Base-by-base conservation (phyloP, 2,888 invertebrate species). In the Helleia helle region DNA sequence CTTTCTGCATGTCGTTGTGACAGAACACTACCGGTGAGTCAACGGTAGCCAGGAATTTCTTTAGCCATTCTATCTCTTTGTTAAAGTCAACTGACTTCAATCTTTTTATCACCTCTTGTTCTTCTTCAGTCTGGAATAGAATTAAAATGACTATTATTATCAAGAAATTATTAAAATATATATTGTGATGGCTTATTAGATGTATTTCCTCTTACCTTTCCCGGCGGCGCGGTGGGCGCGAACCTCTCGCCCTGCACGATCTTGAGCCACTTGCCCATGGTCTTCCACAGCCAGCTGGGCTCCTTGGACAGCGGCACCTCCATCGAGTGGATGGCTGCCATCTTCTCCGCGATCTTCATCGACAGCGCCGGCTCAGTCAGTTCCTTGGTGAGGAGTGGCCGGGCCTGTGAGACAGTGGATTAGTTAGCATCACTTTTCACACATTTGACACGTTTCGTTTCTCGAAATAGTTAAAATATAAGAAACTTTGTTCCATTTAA, bases 241-340 rank as follows among this genome's bases (percentile, higher is more conserved):
- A 80, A 49, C 4, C 76, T 44, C 26, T 79, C 79, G 0, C 69
- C 71, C 1, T 56, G 58, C 2, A 89, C 86, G 0, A 87, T 89
- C 37, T 86, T 86, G 47, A 91, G 64, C 92, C 93, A 96, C 62
- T 92, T 91, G 15, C 88, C 87, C 86, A 96, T 92, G 2, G 94
- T 96, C 58, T 96, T 94, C 92, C 95, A 96, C 0, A 99, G 73
- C 95, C 97, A 99, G 42, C 92, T 91, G 0, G 99, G 97, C 58
- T 97, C 96, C 74, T 99, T 99, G 54, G 93, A 94, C 50, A 99
- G 89, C 0, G 99, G 99, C 50, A 99, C 95, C 70, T 95, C 92
- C 86, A 99, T 90, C 11, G 89, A 88, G 64, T 99, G 99, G 44
- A 99, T 94, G 56, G 91, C 89, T 0, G 96, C 97, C 91, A 99